Conservation (phyloP, 2,888 invertebrate species). For the Melipona beecheii region DNA sequence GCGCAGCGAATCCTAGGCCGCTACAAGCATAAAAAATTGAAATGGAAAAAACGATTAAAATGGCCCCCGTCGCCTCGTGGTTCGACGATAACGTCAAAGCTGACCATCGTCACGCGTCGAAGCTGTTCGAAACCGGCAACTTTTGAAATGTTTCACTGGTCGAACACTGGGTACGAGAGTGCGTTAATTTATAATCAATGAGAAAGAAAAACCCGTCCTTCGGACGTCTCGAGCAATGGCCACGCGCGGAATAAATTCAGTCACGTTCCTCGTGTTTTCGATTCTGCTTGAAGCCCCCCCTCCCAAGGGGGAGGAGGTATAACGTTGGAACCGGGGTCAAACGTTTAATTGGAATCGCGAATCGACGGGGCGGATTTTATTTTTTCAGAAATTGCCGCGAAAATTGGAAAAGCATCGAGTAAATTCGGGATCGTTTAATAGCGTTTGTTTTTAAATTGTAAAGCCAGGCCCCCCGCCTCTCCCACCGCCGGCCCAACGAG, state of each 20-base stretch:
- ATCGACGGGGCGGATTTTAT: constrained; percentile 6
- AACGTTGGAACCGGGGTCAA: not conserved
- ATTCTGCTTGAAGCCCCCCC: not conserved
- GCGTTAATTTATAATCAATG: constrained; percentile 38
- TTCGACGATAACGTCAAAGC: not conserved
- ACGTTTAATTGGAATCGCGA: constrained; percentile 19
- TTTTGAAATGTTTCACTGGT: constrained; percentile 38
- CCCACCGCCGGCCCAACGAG: too few species aligned
- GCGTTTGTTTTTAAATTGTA: constrained; percentile 6
- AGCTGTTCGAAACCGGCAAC: constrained; percentile 46
- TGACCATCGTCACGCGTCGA: not conserved
- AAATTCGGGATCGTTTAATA: constrained; percentile 4
- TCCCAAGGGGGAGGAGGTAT: not conserved
- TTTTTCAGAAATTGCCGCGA: constrained; percentile 6
- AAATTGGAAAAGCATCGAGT: constrained; percentile 1
- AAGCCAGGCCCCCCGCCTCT: not conserved
- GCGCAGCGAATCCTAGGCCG: too few species aligned
- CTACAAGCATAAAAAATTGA: too few species aligned
- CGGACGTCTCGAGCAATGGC: not conserved
- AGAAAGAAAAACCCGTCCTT: constrained; percentile 3
- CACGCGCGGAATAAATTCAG: not conserved
- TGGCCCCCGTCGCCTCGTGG: not conserved
- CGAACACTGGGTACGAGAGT: constrained; percentile 23
- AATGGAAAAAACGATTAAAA: not conserved
- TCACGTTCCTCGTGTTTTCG: not conserved